Base-by-base conservation (phyloP, 2,888 invertebrate species). In the Myopa tessellatipennis region DNA sequence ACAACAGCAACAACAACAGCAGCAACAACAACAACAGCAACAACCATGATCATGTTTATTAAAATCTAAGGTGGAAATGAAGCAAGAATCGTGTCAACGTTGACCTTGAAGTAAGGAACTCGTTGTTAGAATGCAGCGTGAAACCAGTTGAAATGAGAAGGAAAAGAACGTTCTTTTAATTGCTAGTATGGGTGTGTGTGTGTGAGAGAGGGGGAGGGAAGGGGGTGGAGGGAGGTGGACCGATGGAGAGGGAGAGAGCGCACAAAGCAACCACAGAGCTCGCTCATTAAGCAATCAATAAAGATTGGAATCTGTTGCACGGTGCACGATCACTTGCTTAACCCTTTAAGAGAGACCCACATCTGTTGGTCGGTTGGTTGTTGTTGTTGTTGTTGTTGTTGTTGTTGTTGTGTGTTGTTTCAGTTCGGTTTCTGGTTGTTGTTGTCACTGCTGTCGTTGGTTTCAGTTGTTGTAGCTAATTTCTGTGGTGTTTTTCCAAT, bases 21-120 rank as follows among this genome's bases (percentile, higher is more conserved):
- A 68, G 68, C 68, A 40, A 10, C n/a, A 69, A 26, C 50, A 69
- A 14, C 50, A 69, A 50, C 52, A 50, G 52, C 69, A 55, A 55
- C 52, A 4, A 16, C 40, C 38, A 36, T 45, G 45, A 70, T 38
- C n/a, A 72, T 55, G 65, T 70, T 67, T 67, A 67, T 67, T 58
- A 60, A 14, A 38, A 26, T 10, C 38, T 40, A 73, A 73, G 26
- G 61, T 61, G 40, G 61, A 73, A 61, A 70, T 36, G 69, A 75
- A 71, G 75, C 74, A 78, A 79, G 73, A 80, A 78, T 81, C 81
- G 81, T 81, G 81, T 79, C 77, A 79, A 79, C 74, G 74, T 74
- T 80, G 81, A 81, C 81, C 81, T 81, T 81, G 81, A 50, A 69
- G 60, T 36, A 58, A 26, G 50, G 52, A 63, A 65, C 16, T n/a